phyloP scores from a whole-genome alignment of 1,140 invertebrate genomes.

The Riptortus pedestris region DNA sequence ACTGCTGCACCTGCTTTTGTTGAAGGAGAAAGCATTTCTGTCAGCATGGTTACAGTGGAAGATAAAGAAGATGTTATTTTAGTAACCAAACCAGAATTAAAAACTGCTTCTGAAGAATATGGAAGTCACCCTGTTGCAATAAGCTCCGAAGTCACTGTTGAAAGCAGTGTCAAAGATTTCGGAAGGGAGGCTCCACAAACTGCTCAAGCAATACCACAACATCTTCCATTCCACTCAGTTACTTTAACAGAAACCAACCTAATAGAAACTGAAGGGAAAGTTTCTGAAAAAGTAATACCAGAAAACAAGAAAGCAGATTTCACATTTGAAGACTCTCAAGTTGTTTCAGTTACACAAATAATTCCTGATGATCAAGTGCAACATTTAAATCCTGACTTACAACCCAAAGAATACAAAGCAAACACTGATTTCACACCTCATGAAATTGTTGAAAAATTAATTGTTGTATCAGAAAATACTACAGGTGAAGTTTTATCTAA shows the following conservation, averaged over 20 bases:
- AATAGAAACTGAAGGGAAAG: slow-evolving; percentile 31
- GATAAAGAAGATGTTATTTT: slow-evolving; percentile 32
- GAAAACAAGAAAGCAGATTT: slow-evolving; percentile 31
- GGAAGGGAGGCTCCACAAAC: slow-evolving; percentile 29
- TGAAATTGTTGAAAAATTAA: slow-evolving; percentile 42
- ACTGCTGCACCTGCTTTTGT: slow-evolving; percentile 37
- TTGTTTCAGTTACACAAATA: slow-evolving; percentile 32
- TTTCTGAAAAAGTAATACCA: slow-evolving; percentile 26
- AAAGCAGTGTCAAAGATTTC: slow-evolving; percentile 35
- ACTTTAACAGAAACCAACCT: slow-evolving; percentile 33
- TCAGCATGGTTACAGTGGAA: slow-evolving; percentile 33
- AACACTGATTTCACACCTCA: slow-evolving; percentile 40
- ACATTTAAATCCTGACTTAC: slow-evolving; percentile 21
- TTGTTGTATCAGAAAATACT: slow-evolving; percentile 26
- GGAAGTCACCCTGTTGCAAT: slow-evolving; percentile 27
- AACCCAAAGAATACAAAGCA: slow-evolving; percentile 33
- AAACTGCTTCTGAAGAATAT: slow-evolving; percentile 27
- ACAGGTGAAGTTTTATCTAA: slow-evolving; percentile 18
- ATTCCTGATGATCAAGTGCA: slow-evolving; percentile 29
- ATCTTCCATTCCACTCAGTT: slow-evolving; percentile 35
- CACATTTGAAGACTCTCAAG: slow-evolving; percentile 32
- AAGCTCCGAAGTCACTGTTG: slow-evolving; percentile 36
- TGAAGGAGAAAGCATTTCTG: slow-evolving; percentile 40
- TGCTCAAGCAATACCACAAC: slow-evolving; percentile 36
- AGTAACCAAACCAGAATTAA: slow-evolving; percentile 28